Percentiles rank a stretch among this genome's conserved stretches.
These are phyloP conservation scores for Melinopterus prodromus DNA, from an alignment of 2,888 invertebrate genomes.

Conservation along the genomic window DNA sequence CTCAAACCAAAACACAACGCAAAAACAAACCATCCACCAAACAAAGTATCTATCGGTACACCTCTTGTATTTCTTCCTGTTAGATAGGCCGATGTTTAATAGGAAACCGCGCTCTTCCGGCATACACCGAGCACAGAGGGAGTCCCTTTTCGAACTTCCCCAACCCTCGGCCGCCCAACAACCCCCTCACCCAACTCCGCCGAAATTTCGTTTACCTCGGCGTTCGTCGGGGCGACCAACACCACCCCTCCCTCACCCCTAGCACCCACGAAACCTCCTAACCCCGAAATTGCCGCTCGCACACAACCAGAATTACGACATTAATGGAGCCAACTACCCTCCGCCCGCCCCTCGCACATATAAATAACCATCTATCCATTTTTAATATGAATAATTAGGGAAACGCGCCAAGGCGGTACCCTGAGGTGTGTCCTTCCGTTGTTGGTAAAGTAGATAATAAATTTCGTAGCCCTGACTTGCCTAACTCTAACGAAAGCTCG, in stretches of 20 bases:
- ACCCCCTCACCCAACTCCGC: not conserved
- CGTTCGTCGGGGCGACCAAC: not conserved
- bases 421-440: not conserved
- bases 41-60: not conserved
- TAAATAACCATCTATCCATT: slow-evolving; percentile 4
- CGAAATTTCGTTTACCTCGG: not conserved
- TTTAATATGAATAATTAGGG: slow-evolving; percentile 4
- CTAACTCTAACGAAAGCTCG: not conserved
- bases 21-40: no score
- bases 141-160: not conserved
- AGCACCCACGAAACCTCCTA: not conserved
- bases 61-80: not conserved
- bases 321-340: slow-evolving; percentile 4
- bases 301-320: slow-evolving; percentile 4
- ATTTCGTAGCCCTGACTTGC: not conserved
- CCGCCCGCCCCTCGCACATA: not conserved
- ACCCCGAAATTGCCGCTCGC: slow-evolving; percentile 4
- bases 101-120: slow-evolving; percentile 4
- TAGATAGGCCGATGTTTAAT: not conserved
- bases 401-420: slow-evolving; percentile 4
- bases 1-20: not conserved
- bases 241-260: not conserved
- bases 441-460: not conserved
- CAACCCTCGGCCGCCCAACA: not conserved
- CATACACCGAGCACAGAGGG: not conserved